Conservation (phyloP, 2,888 invertebrate species). For the Erannis defoliaria region DNA sequence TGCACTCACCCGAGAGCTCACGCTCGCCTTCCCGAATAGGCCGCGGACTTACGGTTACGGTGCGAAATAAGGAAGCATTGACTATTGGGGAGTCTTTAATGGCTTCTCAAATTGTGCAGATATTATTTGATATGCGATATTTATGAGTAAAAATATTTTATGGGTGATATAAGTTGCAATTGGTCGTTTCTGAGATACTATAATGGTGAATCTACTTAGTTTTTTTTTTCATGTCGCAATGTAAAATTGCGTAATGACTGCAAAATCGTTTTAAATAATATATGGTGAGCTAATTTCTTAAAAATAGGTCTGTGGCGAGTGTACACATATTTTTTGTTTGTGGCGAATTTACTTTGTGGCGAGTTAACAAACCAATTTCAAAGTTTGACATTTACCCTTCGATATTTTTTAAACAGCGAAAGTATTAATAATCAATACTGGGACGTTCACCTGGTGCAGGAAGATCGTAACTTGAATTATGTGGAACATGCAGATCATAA, state of each 20-base stretch:
- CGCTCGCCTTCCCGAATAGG: constrained; percentile 45
- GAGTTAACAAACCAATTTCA: background rate
- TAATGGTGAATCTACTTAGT: no score
- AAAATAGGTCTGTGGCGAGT: no score
- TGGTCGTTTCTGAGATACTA: background rate
- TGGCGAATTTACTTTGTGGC: no score
- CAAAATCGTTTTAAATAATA: no score
- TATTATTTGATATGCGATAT: constrained; percentile 18
- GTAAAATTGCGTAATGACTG: no score
- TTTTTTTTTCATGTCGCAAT: no score
- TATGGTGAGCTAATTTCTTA: no score
- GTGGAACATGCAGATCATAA: constrained; percentile 1
- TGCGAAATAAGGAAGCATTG: constrained; percentile 47
- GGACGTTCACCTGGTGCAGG: background rate
- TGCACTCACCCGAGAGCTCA: constrained; percentile 43
- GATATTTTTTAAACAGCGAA: background rate
- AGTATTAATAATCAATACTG: background rate
- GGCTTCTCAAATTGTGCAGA: constrained; percentile 23
- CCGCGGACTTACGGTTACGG: constrained; percentile 43
- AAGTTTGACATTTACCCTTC: background rate
- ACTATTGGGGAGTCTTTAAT: constrained; percentile 27
- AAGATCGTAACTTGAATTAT: constrained; percentile 8
- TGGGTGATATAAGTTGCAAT: background rate
- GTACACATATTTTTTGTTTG: no score
- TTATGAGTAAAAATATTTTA: constrained; percentile 8